Conservation (phyloP, 2,113 vertebrate genomes). For the Glaucidium brasilianum region DNA sequence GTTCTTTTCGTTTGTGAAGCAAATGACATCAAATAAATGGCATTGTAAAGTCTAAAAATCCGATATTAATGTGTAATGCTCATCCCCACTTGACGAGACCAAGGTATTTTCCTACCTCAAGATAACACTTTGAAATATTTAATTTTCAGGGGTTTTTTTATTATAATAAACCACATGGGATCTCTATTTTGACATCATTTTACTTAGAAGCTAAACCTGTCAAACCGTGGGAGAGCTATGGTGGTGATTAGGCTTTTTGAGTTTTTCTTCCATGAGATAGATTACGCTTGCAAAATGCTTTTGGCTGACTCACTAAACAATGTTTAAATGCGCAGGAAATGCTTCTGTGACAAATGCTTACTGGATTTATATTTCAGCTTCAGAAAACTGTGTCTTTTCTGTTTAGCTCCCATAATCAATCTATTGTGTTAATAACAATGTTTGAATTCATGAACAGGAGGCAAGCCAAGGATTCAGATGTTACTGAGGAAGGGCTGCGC, state of each 20-base stretch:
- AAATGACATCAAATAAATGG: constrained; percentile 55
- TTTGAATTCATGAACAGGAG: not conserved
- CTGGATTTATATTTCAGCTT: not conserved
- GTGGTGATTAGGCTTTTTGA: not conserved
- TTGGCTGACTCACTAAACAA: constrained; percentile 13
- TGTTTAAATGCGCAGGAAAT: constrained; percentile 25
- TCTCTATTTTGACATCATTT: not conserved
- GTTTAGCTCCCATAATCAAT: not conserved
- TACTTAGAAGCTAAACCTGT: not conserved
- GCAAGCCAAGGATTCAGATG: not conserved
- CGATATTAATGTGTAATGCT: constrained; percentile 8
- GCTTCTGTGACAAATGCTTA: not conserved
- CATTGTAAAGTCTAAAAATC: constrained; percentile 51
- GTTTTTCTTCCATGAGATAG: not conserved
- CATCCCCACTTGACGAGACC: constrained; percentile 27
- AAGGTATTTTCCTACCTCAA: not conserved
- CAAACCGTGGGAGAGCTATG: not conserved
- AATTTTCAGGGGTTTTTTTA: not conserved
- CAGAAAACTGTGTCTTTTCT: not conserved
- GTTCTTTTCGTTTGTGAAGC: constrained; percentile 60
- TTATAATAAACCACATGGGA: not conserved
- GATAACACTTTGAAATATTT: not conserved
- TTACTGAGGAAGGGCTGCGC: not conserved
- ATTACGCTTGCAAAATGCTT: constrained; percentile 22
- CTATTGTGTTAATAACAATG: not conserved